Evolutionary conservation across 1,140 invertebrate genomes (phyloP).

Genomic region (Chlorops oryzae): DNA sequence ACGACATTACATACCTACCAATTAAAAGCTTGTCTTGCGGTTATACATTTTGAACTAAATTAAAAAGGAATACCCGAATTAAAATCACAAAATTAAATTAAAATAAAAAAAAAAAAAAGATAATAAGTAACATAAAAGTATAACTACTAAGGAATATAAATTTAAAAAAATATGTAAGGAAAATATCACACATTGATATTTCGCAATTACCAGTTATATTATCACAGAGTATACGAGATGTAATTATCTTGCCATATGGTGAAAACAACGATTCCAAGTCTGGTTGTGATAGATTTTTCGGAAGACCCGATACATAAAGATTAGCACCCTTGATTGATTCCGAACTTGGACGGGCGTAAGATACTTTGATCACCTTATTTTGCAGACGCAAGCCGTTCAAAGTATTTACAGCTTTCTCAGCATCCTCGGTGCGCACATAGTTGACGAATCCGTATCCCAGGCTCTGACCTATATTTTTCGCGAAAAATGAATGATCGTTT

Average conservation of each 20-base stretch:
- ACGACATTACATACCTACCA: neutral
- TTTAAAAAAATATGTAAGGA: neutral
- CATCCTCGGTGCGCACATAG: conserved; percentile 75
- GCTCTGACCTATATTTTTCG: conserved; percentile 64
- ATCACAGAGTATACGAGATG: conserved; percentile 80
- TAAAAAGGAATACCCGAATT: neutral
- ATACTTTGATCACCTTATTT: conserved; percentile 89
- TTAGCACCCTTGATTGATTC: conserved; percentile 87
- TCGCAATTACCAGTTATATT: conserved; percentile 70
- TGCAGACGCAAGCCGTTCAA: conserved; percentile 78
- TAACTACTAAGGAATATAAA: neutral
- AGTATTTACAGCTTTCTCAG: conserved; percentile 78
- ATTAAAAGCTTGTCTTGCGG: neutral
- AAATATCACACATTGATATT: too few relatives aligned
- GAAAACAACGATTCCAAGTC: conserved; percentile 78
- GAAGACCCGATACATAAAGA: conserved; percentile 80
- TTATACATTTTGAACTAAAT: neutral
- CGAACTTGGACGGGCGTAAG: conserved; percentile 79
- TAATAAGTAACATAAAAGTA: conserved; percentile 7
- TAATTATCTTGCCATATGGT: conserved; percentile 78
- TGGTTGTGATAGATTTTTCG: conserved; percentile 78
- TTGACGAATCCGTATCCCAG: conserved; percentile 88
- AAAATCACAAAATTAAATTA: neutral
- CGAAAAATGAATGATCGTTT: neutral
- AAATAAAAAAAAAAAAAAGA: conserved; percentile 16